phyloP scores from a whole-genome alignment of 2,797 vertebrate species.

The Enteromius afrohamiltoni region DNA sequence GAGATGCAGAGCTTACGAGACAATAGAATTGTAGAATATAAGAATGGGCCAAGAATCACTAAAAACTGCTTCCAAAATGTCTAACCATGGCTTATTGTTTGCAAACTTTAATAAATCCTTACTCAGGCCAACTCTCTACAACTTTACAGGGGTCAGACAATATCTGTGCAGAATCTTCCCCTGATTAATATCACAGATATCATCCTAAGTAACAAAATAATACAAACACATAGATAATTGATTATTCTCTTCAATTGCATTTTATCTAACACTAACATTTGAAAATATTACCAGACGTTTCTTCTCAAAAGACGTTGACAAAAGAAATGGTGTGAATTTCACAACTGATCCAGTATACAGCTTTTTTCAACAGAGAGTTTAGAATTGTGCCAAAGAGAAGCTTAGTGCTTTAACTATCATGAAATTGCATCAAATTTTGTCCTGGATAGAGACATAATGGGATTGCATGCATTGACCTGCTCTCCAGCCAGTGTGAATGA shows the following conservation, averaged over 20 bases:
- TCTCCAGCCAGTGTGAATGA: not conserved
- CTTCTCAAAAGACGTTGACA: not conserved
- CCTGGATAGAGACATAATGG: not conserved
- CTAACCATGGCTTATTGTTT: not conserved
- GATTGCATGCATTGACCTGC: not conserved
- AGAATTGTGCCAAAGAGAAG: not conserved
- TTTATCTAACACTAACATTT: not conserved
- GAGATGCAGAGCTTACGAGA: not conserved
- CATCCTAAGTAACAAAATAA: not conserved
- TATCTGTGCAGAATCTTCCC: not conserved
- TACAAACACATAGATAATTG: not conserved
- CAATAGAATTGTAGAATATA: conserved; percentile 2
- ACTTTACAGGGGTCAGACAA: not conserved
- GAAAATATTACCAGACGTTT: not conserved
- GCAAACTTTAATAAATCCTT: not conserved
- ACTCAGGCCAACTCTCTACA: not conserved
- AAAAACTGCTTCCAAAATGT: not conserved
- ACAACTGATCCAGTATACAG: not conserved
- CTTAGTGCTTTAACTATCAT: not conserved
- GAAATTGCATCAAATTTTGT: conserved; percentile 1
- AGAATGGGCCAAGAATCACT: not conserved
- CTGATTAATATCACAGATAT: not conserved
- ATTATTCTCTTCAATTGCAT: not conserved
- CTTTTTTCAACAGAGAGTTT: not conserved
- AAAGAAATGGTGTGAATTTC: not conserved